Percentiles rank a stretch among this genome's conserved stretches.
Conservation (phyloP, 2,113 vertebrate species). For the Pterophyllum scalare region DNA sequence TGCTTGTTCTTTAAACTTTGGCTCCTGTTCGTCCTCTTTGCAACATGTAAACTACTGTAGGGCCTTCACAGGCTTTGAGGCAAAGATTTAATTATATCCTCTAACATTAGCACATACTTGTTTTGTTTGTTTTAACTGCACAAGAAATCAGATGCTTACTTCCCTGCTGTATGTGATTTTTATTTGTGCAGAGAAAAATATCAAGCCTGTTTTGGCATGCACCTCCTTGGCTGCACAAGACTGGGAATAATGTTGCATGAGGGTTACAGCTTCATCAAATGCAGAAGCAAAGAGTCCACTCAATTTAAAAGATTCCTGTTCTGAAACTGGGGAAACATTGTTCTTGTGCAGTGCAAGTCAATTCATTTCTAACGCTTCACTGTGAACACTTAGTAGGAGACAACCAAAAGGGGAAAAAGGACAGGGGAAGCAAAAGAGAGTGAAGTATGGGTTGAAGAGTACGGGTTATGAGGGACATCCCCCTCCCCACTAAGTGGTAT, state of each 20-base stretch:
- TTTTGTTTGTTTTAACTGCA: slow-evolving; percentile 18
- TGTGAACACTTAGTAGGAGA: slow-evolving; percentile 1
- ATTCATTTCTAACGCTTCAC: slow-evolving; percentile 9
- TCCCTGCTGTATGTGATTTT: background rate
- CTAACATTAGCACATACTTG: background rate
- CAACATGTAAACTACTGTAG: background rate
- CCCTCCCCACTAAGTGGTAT: slow-evolving; percentile 62
- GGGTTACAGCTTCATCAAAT: background rate
- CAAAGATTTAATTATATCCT: slow-evolving; percentile 15
- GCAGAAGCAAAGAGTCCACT: background rate
- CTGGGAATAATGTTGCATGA: background rate
- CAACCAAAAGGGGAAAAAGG: slow-evolving; percentile 31
- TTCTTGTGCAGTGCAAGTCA: no score
- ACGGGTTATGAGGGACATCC: slow-evolving; percentile 61
- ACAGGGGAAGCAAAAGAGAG: slow-evolving; percentile 16
- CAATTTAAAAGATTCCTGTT: slow-evolving; percentile 1
- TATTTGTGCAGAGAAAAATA: background rate
- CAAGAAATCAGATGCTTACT: background rate
- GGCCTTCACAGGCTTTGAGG: background rate
- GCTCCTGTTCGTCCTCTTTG: background rate
- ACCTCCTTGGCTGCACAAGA: background rate
- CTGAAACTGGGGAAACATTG: background rate
- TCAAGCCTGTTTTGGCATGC: background rate
- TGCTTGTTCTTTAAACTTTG: slow-evolving; percentile 16
- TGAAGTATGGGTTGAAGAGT: slow-evolving; percentile 27